A percentile compares a stretch with the other conserved stretches of the same genome.
phyloP scores from a whole-genome alignment of 2,113 vertebrate genomes.

The Lagopus leucura region DNA sequence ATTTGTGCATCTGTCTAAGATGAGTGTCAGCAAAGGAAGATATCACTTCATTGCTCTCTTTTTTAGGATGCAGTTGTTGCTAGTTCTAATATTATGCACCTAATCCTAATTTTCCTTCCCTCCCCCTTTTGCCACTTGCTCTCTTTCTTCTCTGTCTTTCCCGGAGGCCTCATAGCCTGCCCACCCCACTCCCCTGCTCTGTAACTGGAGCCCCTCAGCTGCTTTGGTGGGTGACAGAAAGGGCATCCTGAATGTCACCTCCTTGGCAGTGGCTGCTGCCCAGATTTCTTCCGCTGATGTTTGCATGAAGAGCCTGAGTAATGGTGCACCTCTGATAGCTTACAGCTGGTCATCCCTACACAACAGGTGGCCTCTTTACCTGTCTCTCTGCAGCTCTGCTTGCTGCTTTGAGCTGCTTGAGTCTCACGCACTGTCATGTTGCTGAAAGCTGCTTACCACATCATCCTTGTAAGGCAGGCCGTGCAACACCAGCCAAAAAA shows the following conservation, averaged over 20 bases:
- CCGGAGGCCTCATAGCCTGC: slow-evolving; percentile 49
- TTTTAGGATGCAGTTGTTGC: slow-evolving; percentile 30
- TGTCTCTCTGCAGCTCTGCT: not conserved
- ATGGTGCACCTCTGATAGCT: not conserved
- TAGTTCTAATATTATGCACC: slow-evolving; percentile 24
- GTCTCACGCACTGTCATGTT: not conserved
- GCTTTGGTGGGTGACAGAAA: slow-evolving; percentile 68
- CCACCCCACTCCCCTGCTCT: slow-evolving; percentile 60
- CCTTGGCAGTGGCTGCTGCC: not conserved
- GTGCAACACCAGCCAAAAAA: not conserved
- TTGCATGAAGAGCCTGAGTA: not conserved
- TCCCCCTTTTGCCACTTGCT: slow-evolving; percentile 31
- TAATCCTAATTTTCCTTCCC: slow-evolving; percentile 17
- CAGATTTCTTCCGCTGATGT: not conserved
- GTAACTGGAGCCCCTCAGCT: slow-evolving; percentile 80
- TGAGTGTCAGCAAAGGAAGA: not conserved
- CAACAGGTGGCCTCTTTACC: not conserved
- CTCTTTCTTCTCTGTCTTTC: slow-evolving; percentile 34
- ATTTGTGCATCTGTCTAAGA: slow-evolving; percentile 7
- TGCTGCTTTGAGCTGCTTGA: not conserved
- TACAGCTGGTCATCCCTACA: not conserved
- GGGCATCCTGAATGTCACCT: slow-evolving; percentile 53
- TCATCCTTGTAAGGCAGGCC: not conserved
- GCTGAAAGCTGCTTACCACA: not conserved
- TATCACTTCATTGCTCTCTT: not conserved